Conservation (phyloP, 53 echinoderm and acorn worm species). For the Crossaster papposus region DNA sequence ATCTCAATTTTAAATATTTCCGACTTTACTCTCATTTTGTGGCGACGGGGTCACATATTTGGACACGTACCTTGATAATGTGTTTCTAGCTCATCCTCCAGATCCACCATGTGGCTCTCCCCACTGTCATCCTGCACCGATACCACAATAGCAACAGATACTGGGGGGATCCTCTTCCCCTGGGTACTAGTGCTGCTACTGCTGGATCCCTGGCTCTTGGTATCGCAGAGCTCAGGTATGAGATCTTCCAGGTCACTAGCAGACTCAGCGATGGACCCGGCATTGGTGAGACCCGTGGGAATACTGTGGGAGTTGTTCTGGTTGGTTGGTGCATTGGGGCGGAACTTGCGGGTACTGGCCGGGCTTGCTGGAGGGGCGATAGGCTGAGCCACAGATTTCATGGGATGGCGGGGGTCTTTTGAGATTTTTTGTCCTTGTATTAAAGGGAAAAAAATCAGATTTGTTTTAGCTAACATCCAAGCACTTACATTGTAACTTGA, state of each 20-base stretch:
- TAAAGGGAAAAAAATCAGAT: too few relatives aligned
- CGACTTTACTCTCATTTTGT: too few relatives aligned
- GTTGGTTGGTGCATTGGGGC: slow-evolving; percentile 9
- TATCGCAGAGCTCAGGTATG: slow-evolving; percentile 3
- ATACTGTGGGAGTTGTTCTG: slow-evolving; percentile 31
- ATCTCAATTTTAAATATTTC: too few relatives aligned
- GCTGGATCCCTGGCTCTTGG: slow-evolving; percentile 8
- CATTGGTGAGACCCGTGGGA: slow-evolving; percentile 19
- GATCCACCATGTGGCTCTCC: slow-evolving; percentile 61
- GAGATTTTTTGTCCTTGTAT: not conserved
- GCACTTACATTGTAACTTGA: too few relatives aligned
- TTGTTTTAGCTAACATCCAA: too few relatives aligned
- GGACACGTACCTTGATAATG: slow-evolving; percentile 18
- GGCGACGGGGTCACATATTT: too few relatives aligned
- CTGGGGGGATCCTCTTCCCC: not conserved
- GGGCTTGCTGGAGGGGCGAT: slow-evolving; percentile 30
- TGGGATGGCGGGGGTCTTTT: slow-evolving; percentile 12
- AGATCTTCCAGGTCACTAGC: not conserved
- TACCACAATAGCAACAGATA: slow-evolving; percentile 62
- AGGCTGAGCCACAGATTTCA: slow-evolving; percentile 15
- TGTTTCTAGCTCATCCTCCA: slow-evolving; percentile 69
- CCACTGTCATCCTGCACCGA: slow-evolving; percentile 83
- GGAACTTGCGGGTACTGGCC: slow-evolving; percentile 23
- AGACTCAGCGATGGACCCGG: slow-evolving; percentile 11
- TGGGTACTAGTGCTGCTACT: slow-evolving; percentile 22